phyloP scores from a whole-genome alignment of 1,140 invertebrate genomes.

The Trichoplusia ni region DNA sequence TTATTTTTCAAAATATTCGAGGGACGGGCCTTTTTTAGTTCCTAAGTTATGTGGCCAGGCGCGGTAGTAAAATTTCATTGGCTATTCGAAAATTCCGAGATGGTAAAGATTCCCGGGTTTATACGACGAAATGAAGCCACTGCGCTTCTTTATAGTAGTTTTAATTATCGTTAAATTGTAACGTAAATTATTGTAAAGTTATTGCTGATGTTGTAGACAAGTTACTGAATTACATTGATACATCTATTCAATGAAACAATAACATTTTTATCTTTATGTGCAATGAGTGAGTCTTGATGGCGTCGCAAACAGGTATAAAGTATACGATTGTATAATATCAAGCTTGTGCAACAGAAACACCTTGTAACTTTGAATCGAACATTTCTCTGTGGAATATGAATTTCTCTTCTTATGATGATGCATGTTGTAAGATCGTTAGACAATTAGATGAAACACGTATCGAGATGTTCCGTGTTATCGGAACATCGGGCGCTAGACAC shows the following conservation, averaged over 20 bases:
- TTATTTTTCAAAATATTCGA: constrained; percentile 42
- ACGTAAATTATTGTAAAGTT: constrained; percentile 16
- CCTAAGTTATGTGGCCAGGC: constrained; percentile 45
- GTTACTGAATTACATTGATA: background rate
- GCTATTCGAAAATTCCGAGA: constrained; percentile 46
- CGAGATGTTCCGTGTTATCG: no score
- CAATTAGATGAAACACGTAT: no score
- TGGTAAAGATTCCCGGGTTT: constrained; percentile 42
- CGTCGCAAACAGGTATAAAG: no score
- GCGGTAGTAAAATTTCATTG: constrained; percentile 56
- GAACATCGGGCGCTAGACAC: no score
- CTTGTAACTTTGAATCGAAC: no score
- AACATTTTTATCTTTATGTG: no score
- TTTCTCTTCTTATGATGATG: no score
- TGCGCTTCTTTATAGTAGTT: constrained; percentile 26
- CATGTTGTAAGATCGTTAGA: no score
- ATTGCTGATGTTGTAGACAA: background rate
- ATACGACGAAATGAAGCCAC: constrained; percentile 47
- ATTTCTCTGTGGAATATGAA: no score
- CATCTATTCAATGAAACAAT: background rate
- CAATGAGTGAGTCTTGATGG: no score
- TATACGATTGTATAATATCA: no score
- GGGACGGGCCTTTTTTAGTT: constrained; percentile 34
- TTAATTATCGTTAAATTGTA: constrained; percentile 18
- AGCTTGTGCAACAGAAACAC: no score